Percentiles rank a stretch among this genome's conserved stretches.
Evolutionary conservation across 2,797 vertebrate species (phyloP).

Genomic region (Pseudochirops cupreus): DNA sequence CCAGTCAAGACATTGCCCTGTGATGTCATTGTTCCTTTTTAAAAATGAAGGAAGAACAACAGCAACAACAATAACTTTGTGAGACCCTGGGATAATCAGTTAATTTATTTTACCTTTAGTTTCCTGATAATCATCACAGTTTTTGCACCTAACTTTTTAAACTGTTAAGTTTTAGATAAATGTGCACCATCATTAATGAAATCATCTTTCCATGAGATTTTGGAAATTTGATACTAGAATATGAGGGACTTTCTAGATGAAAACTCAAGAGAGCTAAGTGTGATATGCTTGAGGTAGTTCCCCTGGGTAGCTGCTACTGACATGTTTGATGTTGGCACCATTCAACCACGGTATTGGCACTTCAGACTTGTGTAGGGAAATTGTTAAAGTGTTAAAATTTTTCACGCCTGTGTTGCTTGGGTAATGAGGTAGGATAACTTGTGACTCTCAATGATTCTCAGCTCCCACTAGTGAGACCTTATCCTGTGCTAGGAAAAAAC

Average conservation of each 20-base stretch:
- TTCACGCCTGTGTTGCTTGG: not conserved
- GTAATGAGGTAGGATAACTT: not conserved
- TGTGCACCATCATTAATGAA: not conserved
- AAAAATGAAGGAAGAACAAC: too few relatives aligned
- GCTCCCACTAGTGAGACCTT: not conserved
- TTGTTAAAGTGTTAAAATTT: not conserved
- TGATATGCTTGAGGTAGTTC: not conserved
- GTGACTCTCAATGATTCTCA: not conserved
- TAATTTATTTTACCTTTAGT: not conserved
- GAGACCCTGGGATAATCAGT: not conserved
- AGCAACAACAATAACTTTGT: not conserved
- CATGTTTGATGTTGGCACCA: not conserved
- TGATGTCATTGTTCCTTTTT: too few relatives aligned
- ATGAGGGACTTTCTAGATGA: not conserved
- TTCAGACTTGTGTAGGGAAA: not conserved
- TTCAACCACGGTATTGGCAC: not conserved
- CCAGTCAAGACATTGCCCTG: too few relatives aligned
- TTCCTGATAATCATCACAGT: not conserved
- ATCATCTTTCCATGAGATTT: not conserved
- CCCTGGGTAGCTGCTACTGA: not conserved
- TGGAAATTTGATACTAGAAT: not conserved
- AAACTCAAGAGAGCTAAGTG: not conserved
- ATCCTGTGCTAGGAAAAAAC: not conserved
- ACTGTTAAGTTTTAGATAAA: not conserved
- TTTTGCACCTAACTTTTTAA: not conserved